Percentiles rank a stretch among this genome's conserved stretches.
Conservation (phyloP, 2,888 invertebrate species). For the Erpobdella octoculata region DNA sequence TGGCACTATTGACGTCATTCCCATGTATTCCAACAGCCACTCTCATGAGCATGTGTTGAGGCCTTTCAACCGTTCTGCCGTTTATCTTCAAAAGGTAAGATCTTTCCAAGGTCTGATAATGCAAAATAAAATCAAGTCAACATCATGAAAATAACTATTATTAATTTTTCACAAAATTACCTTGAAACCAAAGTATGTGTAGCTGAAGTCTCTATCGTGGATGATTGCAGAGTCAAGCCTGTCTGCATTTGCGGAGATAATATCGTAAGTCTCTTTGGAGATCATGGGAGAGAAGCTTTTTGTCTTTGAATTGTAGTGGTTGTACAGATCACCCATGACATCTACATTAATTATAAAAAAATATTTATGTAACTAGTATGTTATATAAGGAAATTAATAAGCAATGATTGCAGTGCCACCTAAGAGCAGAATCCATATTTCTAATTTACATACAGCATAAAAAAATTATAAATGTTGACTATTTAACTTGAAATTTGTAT, state of each 20-base stretch:
- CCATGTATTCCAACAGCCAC: constrained; percentile 92
- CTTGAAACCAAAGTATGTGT: constrained; percentile 97
- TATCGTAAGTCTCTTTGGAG: constrained; percentile 69
- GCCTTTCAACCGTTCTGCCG: constrained; percentile 82
- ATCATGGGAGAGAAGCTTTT: constrained; percentile 73
- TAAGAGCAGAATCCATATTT: no score
- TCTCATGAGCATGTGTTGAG: constrained; percentile 97
- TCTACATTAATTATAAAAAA: constrained; percentile 64
- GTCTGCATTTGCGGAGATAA: constrained; percentile 77
- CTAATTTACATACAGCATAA: no score
- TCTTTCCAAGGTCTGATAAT: constrained; percentile 72
- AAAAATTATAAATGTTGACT: no score
- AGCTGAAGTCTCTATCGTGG: constrained; percentile 89
- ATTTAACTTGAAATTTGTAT: no score
- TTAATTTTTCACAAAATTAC: constrained; percentile 40
- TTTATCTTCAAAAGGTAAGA: constrained; percentile 87
- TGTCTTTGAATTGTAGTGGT: constrained; percentile 66
- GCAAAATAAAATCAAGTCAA: neutral
- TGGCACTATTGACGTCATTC: constrained; percentile 82
- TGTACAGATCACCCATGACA: constrained; percentile 78
- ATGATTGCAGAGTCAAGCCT: constrained; percentile 86
- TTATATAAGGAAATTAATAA: no score
- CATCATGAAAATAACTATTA: neutral
- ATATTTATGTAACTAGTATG: no score
- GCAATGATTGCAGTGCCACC: no score